Evolutionary conservation across 1,140 invertebrate species (phyloP).

Genomic region (Oncopodura yosiiana): DNA sequence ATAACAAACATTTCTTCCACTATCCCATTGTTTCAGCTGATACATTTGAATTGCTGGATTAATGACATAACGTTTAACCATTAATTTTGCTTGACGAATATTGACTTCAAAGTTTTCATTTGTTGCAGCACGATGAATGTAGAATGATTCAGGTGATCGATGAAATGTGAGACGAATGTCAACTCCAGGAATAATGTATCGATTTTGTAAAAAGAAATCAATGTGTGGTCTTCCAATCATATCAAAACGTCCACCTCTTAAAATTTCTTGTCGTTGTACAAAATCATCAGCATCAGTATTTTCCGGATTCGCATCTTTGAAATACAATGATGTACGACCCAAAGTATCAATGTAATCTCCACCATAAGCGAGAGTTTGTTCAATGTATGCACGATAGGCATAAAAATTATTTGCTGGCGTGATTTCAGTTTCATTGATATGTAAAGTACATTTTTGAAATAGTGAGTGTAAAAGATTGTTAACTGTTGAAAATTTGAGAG

Average conservation of each 20-base stretch:
- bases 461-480: conserved; percentile 42
- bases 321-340: conserved; percentile 37
- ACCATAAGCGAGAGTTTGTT: conserved; percentile 41
- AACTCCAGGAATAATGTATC: conserved; percentile 27
- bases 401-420: conserved; percentile 41
- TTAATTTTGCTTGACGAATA: conserved; percentile 26
- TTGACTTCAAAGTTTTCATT: neutral
- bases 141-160: conserved; percentile 10
- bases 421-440: conserved; percentile 42
- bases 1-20: conserved; percentile 3
- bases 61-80: conserved; percentile 11
- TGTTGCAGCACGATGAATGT: neutral
- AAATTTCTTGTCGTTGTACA: conserved; percentile 31
- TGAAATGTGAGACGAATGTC: conserved; percentile 18
- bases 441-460: conserved; percentile 41
- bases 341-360: conserved; percentile 39
- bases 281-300: conserved; percentile 35
- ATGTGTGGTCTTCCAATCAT: conserved; percentile 26
- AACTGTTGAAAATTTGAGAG: conserved; percentile 26
- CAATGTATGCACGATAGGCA: conserved; percentile 42
- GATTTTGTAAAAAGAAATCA: conserved; percentile 25
- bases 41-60: conserved; percentile 8
- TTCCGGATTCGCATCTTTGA: conserved; percentile 33
- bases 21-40: conserved; percentile 17
- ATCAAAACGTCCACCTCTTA: conserved; percentile 33